Base-by-base conservation (phyloP, 2,888 invertebrate species). In the Sminthurinus aureus region DNA sequence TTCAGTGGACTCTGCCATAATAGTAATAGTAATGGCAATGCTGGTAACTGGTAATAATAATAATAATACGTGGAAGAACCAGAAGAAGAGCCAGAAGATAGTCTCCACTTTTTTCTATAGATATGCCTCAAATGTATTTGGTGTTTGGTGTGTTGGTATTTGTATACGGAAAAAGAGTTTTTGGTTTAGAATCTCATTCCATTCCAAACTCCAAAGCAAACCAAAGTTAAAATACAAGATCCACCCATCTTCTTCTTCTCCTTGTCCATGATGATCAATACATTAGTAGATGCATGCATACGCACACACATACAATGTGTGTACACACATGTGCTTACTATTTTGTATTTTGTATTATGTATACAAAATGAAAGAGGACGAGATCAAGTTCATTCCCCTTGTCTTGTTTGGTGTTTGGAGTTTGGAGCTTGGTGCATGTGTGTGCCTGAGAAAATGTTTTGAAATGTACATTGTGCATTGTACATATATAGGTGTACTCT, bases 231-330 rank as follows among this genome's bases (percentile, higher is more conserved):
- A 18, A 58, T 58, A 18, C 38, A 18, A 58, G 58, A 6, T 58
- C 58, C 58, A 58, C 58, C 58, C 58, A 15, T 13, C 58, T 58
- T 18, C 58, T 58, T 58, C 58, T 18, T 58, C 18, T 13, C 4
- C 58, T 58, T 58, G 58, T 58, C 58, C 58, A 58, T 58, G 58
- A 58, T 58, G 58, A 58, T 58, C 58, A 58, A 58, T 58, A 58
- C 52, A 52, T 13, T 52, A 52, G 13, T 52, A 52, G 8, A 52
- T 11, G 13, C 52, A 52, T 18, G 9, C 58, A 58, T 18, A 58
- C 9, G 9, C 9, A 58, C 58, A 58, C 9, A 58, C 58, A 58
- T 11, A 58, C 58, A 38, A 38, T 38, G 38, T 38, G 38, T 38
- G 38, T 38, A 38, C 38, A 38, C 38, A 38, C 38, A 38, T 38